Evolutionary conservation across 2,888 invertebrate genomes (phyloP), one percentile per base, ranked within the genome.

Genomic region (Amphimallon solstitiale): DNA sequence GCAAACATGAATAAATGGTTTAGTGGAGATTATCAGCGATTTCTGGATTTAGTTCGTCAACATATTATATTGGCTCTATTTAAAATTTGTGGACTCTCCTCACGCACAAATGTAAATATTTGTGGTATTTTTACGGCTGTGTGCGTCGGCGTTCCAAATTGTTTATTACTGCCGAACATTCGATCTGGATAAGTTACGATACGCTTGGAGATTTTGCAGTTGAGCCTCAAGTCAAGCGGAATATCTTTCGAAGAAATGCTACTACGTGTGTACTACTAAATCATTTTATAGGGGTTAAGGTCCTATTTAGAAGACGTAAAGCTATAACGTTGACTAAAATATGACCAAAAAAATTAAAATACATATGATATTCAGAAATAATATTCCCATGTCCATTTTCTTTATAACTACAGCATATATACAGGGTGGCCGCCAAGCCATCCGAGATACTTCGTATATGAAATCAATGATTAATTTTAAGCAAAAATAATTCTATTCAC

Each of bases 31-130:
- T 59, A 29, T 59, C 56, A 40, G 12, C 56, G 43, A 29, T 23
- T 29, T 59, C 56, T 59, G 45, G 45, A 43, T 43, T 23, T 14
- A 43, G 56, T 59, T 59, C 45, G 29, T 43, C 45, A 43, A 43
- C 56, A 23, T 17, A 37, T n/a, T 54, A 45, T 19, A 17, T 21
- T 9, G 12, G 45, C 23, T 29, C 56, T 59, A 59, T 43, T 43
- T 59, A 43, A 59, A 59, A 59, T 59, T 59, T 59, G 56, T 59
- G 56, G 45, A 43, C 43, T 59, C 43, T 21, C 45, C 43, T 45
- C 56, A 59, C 45, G 43, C 56, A 43, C 56, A 59, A 45, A 12
- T 43, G 45, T 59, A 59, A 59, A 59, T 59, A 59, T 59, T 59
- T 59, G 56, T 43, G 56, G 56, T 59, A 59, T 45, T 34, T 59